These are phyloP conservation scores for Drosophila putrida DNA, from an alignment of 2,888 invertebrate genomes.

Conservation along the genomic window DNA sequence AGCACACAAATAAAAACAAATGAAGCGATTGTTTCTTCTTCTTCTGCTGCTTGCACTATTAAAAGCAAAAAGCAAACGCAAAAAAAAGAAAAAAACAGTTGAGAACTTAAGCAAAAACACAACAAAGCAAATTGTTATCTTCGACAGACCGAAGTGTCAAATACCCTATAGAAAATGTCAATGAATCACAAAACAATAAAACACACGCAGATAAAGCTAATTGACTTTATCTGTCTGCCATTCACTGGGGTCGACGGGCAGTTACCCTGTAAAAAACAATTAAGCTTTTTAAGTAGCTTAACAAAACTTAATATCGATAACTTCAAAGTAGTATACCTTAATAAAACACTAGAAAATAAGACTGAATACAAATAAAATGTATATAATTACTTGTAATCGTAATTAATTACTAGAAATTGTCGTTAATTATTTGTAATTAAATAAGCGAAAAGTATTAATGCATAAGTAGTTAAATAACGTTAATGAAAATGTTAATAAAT, in stretches of 20 bases:
- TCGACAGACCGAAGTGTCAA: not conserved
- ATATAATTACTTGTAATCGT: not conserved
- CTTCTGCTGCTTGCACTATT: constrained; percentile 14
- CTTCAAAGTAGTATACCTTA: too few relatives aligned
- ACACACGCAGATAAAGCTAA: not conserved
- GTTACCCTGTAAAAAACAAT: not conserved
- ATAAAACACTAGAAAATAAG: too few relatives aligned
- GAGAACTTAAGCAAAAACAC: not conserved
- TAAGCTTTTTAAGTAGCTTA: not conserved
- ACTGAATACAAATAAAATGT: not conserved
- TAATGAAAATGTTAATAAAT: too few relatives aligned
- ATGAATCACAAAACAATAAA: not conserved
- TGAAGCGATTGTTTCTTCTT: constrained; percentile 5
- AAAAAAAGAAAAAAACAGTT: not conserved
- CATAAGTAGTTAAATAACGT: too few relatives aligned
- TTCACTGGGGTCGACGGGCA: not conserved
- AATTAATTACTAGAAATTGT: not conserved
- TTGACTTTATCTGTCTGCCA: not conserved
- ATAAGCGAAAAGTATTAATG: too few relatives aligned
- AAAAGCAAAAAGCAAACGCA: constrained; percentile 9
- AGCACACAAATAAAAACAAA: constrained; percentile 13
- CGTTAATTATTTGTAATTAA: not conserved
- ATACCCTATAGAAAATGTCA: not conserved
- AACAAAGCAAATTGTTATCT: constrained; percentile 1
- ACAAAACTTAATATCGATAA: not conserved